Evolutionary conservation across 2,888 invertebrate genomes (phyloP).

Genomic region (Eretmocerus hayati): DNA sequence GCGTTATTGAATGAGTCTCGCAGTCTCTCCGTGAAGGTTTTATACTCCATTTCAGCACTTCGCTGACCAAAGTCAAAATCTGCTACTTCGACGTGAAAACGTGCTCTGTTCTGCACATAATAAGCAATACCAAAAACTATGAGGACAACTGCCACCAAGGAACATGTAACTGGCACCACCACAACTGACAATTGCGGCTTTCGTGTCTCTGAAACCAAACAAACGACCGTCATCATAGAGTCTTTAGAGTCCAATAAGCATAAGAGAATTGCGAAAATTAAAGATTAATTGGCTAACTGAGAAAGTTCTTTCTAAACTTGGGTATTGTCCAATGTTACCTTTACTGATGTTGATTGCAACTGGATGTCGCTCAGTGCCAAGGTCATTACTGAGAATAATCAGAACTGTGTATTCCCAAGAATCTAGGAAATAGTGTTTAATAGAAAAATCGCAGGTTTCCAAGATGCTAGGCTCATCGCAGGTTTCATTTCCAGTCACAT

Average conservation of each 20-base stretch:
- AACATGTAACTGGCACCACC: constrained; percentile 78
- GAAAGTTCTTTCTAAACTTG: no score
- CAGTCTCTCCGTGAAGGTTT: constrained; percentile 76
- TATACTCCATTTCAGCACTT: constrained; percentile 75
- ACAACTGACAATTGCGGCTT: constrained; percentile 83
- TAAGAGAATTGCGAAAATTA: background rate
- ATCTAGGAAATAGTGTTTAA: constrained; percentile 63
- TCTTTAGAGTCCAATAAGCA: no score
- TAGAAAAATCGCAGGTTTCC: constrained; percentile 55
- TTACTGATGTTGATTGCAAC: constrained; percentile 76
- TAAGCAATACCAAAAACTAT: constrained; percentile 84
- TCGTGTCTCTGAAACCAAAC: constrained; percentile 54
- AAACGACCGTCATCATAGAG: background rate
- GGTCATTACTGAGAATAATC: constrained; percentile 70
- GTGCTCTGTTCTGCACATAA: constrained; percentile 73
- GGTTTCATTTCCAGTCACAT: constrained; percentile 71
- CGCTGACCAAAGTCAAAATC: constrained; percentile 84
- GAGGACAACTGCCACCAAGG: constrained; percentile 71
- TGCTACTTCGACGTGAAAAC: constrained; percentile 79
- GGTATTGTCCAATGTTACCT: constrained; percentile 60
- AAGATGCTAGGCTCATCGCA: constrained; percentile 49
- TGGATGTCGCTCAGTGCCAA: constrained; percentile 62
- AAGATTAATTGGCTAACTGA: background rate
- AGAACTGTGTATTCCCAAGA: constrained; percentile 70
- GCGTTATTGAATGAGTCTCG: constrained; percentile 68